Conservation (phyloP, 2,888 invertebrate species). For the Philonicus albiceps region DNA sequence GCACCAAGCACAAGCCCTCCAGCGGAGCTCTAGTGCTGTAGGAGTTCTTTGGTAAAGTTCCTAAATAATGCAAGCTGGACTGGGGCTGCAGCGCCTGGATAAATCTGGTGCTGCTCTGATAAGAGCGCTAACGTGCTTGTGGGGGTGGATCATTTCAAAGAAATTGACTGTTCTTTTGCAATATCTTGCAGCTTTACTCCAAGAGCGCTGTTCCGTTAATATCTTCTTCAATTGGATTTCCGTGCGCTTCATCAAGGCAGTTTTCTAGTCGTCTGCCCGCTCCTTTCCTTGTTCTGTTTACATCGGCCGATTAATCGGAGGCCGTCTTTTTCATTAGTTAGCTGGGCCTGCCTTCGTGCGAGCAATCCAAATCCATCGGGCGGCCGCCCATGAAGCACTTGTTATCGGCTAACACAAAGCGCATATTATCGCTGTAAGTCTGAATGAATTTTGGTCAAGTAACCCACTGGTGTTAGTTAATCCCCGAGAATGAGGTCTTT, state of each 20-base stretch:
- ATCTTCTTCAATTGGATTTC: neutral
- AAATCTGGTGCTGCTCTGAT: neutral
- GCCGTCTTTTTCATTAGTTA: neutral
- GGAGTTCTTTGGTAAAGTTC: neutral
- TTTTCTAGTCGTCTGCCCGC: neutral
- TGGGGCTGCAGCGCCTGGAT: neutral
- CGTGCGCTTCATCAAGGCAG: neutral
- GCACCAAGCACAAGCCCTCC: neutral
- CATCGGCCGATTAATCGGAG: neutral
- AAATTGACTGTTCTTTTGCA: neutral
- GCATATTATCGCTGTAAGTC: neutral
- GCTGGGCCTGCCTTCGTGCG: neutral
- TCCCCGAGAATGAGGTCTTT: neutral
- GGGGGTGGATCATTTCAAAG: neutral
- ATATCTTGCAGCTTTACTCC: neutral
- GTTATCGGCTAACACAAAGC: neutral
- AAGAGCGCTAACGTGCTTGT: neutral
- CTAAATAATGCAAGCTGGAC: neutral
- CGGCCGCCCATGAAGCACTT: neutral
- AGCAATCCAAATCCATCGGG: neutral
- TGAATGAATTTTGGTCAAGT: neutral
- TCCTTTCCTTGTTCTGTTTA: neutral
- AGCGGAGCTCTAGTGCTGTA: neutral
- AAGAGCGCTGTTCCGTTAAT: neutral
- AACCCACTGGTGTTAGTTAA: neutral